Evolutionary conservation across 2,888 invertebrate species (phyloP).

Genomic region (Euplexia lucipara): DNA sequence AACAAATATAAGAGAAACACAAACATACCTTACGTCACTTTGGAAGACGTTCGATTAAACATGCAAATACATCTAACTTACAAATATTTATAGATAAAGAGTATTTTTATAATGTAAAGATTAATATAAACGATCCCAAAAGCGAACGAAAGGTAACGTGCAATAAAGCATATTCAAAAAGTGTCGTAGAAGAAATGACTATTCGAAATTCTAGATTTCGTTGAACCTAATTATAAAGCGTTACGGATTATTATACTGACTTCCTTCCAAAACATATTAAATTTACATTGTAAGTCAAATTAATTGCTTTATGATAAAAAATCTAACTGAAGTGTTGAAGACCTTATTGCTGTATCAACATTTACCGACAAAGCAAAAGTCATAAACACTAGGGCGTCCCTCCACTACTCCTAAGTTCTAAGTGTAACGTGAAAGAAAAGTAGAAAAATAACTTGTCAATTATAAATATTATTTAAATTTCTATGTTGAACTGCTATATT

Average conservation of each 20-base stretch:
- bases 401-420: constrained; percentile 72
- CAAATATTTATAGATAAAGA: constrained; percentile 77
- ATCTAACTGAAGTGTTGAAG: constrained; percentile 53
- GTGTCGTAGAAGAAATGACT: constrained; percentile 84
- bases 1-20: constrained; percentile 60
- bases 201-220: constrained; percentile 87
- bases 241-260: constrained; percentile 86
- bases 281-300: constrained; percentile 69
- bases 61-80: constrained; percentile 88
- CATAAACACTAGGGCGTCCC: constrained; percentile 63
- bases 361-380: constrained; percentile 68
- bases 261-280: constrained; percentile 81
- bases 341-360: constrained; percentile 74
- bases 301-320: constrained; percentile 53
- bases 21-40: constrained; percentile 86
- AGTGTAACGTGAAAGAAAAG: constrained; percentile 84
- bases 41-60: constrained; percentile 90
- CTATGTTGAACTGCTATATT: constrained; percentile 90
- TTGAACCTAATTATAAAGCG: constrained; percentile 90
- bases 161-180: constrained; percentile 82
- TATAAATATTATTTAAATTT: constrained; percentile 87
- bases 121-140: constrained; percentile 65
- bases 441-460: constrained; percentile 90
- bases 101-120: constrained; percentile 74
- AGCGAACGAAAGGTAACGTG: constrained; percentile 76